A percentile compares a stretch with the other conserved stretches of the same genome.
Conservation (phyloP, 2,888 invertebrate species). For the Nymphalis urticae region DNA sequence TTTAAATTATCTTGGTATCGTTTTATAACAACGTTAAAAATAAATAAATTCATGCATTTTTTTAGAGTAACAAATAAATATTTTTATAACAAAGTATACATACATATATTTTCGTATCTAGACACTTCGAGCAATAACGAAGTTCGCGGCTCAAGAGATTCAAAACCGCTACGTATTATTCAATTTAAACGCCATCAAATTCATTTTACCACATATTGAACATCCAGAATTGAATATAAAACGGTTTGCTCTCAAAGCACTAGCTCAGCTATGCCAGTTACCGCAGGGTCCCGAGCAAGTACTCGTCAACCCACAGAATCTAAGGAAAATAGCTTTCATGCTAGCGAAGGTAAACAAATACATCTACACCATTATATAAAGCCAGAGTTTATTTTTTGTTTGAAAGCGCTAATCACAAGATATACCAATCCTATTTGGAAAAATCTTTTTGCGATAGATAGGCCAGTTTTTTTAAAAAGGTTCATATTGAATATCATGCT, state of each 20-base stretch:
- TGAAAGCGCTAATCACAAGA: too few species aligned
- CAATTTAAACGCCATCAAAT: conserved; percentile 60
- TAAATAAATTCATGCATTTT: too few species aligned
- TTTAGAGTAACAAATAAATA: not conserved
- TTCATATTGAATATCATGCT: too few species aligned
- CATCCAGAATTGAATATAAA: conserved; percentile 65
- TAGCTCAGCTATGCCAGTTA: conserved; percentile 77
- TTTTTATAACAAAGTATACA: not conserved
- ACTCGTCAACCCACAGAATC: conserved; percentile 58
- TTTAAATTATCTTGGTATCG: too few species aligned
- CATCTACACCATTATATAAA: too few species aligned
- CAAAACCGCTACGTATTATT: conserved; percentile 62
- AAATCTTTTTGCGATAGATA: too few species aligned
- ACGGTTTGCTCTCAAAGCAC: conserved; percentile 77
- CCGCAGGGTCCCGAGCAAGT: conserved; percentile 73
- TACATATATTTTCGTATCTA: conserved; percentile 35
- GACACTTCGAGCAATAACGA: conserved; percentile 74
- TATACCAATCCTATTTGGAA: too few species aligned
- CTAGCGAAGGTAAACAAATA: conserved; percentile 49
- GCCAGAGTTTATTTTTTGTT: too few species aligned
- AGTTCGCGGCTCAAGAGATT: conserved; percentile 69
- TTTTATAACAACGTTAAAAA: too few species aligned
- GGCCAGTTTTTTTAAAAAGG: too few species aligned
- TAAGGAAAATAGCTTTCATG: conserved; percentile 67
- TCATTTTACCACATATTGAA: conserved; percentile 65